Conservation (phyloP, 2,888 invertebrate species). For the Selenia dentaria region DNA sequence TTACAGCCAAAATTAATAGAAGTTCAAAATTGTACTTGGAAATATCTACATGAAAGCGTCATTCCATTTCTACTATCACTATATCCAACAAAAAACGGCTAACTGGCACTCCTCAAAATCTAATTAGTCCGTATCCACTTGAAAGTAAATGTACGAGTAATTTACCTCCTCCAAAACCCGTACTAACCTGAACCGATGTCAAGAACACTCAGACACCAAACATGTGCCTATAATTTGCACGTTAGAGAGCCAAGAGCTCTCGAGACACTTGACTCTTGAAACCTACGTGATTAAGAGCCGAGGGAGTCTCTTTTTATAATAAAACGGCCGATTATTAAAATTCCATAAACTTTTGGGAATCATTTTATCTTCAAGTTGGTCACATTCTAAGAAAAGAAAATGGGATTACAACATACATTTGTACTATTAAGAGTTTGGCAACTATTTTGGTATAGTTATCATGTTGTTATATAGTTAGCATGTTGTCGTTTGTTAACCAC, state of each 20-base stretch:
- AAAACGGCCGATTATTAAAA: conserved; percentile 22
- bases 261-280: conserved; percentile 22
- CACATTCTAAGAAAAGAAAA: too few relatives aligned
- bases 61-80: not conserved
- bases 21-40: too few relatives aligned
- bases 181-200: conserved; percentile 17
- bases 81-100: conserved; percentile 28
- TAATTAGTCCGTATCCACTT: conserved; percentile 34
- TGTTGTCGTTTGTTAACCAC: too few relatives aligned
- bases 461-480: too few relatives aligned
- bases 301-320: conserved; percentile 16
- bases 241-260: conserved; percentile 21
- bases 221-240: conserved; percentile 32
- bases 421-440: too few relatives aligned
- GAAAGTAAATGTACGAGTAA: conserved; percentile 19
- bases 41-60: too few relatives aligned
- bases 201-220: conserved; percentile 18
- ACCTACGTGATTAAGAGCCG: conserved; percentile 11
- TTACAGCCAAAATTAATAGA: too few relatives aligned
- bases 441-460: too few relatives aligned
- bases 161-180: conserved; percentile 28
- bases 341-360: not conserved
- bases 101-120: conserved; percentile 14
- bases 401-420: too few relatives aligned
- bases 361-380: too few relatives aligned